Conservation (phyloP, 2,113 vertebrate genomes). For the Ginglymostoma cirratum region DNA sequence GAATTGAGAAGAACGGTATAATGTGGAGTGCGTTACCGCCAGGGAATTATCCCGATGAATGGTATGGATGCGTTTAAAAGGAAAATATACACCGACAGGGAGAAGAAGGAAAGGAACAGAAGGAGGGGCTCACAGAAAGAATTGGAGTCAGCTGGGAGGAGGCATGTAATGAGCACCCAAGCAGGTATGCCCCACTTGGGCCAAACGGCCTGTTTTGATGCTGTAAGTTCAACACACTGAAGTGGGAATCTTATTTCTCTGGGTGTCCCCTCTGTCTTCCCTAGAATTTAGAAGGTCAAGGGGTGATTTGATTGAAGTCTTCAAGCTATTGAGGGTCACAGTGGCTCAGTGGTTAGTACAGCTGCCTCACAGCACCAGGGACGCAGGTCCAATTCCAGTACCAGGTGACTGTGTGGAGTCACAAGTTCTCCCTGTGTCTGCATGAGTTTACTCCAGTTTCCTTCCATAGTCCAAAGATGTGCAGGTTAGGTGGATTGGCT, state of each 20-base stretch:
- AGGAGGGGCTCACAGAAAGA: background rate
- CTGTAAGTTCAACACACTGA: background rate
- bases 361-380: no score
- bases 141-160: background rate
- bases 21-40: background rate
- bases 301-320: no score
- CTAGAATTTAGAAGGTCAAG: no score
- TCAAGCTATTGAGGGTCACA: no score
- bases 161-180: background rate
- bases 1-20: background rate
- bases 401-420: no score
- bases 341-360: no score
- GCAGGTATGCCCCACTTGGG: background rate
- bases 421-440: no score
- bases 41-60: background rate
- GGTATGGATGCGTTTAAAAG: background rate
- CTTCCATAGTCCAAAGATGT: no score
- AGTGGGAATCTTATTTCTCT: background rate
- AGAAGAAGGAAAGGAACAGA: background rate
- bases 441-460: no score
- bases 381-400: no score
- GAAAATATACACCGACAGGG: background rate
- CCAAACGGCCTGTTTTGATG: background rate
- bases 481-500: no score
- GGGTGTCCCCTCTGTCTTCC: background rate